Percentiles rank a stretch among this genome's conserved stretches.
phyloP scores from a whole-genome alignment of 2,888 invertebrate genomes.

The Caenorhabditis sp. region DNA sequence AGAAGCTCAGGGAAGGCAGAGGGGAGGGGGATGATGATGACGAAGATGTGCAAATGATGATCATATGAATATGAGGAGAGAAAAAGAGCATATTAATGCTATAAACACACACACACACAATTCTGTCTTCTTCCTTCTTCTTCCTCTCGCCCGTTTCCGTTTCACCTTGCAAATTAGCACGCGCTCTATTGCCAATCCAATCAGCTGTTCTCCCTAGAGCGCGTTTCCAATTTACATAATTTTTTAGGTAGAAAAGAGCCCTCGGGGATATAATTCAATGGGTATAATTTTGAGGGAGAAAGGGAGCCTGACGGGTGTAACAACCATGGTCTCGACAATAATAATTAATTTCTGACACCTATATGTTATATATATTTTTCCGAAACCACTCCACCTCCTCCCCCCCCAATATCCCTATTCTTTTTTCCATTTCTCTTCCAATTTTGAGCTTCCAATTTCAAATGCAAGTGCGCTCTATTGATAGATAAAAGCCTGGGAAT shows the following conservation, averaged over 20 bases:
- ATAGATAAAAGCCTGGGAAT: neutral
- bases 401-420: too few species aligned
- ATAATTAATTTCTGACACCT: constrained; percentile 12
- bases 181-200: too few species aligned
- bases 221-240: neutral
- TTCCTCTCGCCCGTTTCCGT: neutral
- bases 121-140: too few species aligned
- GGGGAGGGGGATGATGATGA: too few species aligned
- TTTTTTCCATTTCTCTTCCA: too few species aligned
- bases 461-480: neutral
- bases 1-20: too few species aligned
- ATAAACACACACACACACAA: neutral
- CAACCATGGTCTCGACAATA: neutral
- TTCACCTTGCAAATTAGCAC: too few species aligned
- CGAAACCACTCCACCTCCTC: too few species aligned
- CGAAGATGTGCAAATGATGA: too few species aligned
- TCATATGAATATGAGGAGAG: too few species aligned
- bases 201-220: neutral
- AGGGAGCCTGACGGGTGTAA: neutral
- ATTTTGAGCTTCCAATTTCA: neutral
- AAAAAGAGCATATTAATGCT: neutral
- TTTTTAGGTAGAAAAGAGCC: too few species aligned
- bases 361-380: neutral
- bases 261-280: too few species aligned
- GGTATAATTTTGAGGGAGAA: neutral